A percentile compares a stretch with the other conserved stretches of the same genome.
Evolutionary conservation across 2,113 vertebrate species (phyloP).

Genomic region (Manacus vitellinus): DNA sequence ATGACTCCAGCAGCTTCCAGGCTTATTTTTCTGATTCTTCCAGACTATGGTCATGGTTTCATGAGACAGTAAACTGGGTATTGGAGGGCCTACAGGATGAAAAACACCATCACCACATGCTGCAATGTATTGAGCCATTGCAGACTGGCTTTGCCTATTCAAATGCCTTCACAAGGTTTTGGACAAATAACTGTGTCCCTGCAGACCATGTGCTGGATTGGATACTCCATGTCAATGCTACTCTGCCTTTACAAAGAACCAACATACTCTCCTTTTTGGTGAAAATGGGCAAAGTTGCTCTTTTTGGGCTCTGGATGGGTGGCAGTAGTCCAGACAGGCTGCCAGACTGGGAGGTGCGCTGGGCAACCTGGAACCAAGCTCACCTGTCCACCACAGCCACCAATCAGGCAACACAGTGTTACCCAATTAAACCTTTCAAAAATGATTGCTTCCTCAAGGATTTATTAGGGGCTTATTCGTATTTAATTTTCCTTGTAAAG

Average conservation of each 20-base stretch:
- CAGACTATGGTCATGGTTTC: slow-evolving; percentile 57
- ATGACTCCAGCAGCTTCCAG: slow-evolving; percentile 71
- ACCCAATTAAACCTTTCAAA: not conserved
- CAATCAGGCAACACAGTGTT: rapidly evolving
- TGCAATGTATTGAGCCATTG: not conserved
- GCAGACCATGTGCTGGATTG: not conserved
- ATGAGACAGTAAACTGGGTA: slow-evolving; percentile 50
- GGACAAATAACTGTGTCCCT: not conserved
- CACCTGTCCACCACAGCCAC: rapidly evolving
- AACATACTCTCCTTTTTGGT: not conserved
- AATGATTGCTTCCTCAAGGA: not conserved
- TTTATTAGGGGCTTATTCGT: not conserved
- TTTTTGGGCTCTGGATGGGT: not conserved
- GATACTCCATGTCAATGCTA: not conserved
- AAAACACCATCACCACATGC: slow-evolving; percentile 51
- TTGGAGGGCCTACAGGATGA: slow-evolving; percentile 38
- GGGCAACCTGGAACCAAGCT: not conserved
- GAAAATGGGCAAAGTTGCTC: not conserved
- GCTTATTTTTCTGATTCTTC: slow-evolving; percentile 70
- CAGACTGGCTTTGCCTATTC: slow-evolving; percentile 23
- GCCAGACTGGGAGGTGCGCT: not conserved
- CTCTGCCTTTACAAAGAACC: not conserved
- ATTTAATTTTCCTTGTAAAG: not conserved
- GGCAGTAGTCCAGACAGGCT: not conserved
- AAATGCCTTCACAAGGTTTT: not conserved